phyloP scores from a whole-genome alignment of 2,113 vertebrate genomes.

The human (Homo sapiens) region DNA sequence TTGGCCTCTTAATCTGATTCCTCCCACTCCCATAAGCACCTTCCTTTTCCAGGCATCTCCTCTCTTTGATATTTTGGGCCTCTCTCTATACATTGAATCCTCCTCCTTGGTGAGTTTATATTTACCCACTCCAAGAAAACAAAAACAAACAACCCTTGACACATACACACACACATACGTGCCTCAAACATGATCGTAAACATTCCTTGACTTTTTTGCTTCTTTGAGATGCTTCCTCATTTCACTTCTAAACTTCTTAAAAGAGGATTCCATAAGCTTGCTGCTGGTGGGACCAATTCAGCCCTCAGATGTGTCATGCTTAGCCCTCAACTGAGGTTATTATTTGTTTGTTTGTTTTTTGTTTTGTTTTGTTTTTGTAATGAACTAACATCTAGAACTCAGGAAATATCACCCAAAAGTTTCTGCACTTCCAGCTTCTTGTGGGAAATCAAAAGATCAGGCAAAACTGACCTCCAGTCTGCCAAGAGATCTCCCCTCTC shows the following conservation, averaged over 20 bases:
- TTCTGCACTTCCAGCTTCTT: background rate
- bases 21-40: background rate
- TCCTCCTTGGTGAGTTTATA: background rate
- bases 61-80: background rate
- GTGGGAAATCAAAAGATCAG: background rate
- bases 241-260: background rate
- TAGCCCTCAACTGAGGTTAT: background rate
- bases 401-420: background rate
- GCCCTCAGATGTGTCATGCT: background rate
- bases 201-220: background rate
- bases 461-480: background rate
- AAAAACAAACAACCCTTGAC: background rate
- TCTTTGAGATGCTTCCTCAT: background rate
- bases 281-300: background rate
- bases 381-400: conserved; percentile 29
- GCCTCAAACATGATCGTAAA: background rate
- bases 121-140: background rate
- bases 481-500: background rate
- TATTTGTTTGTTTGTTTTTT: background rate
- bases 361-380: background rate
- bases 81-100: background rate
- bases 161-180: too few relatives aligned
- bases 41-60: background rate
- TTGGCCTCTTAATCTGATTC: background rate
- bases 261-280: background rate